Percentiles rank a stretch among this genome's conserved stretches.
Conservation (phyloP, 2,113 vertebrate species). For the Salvelinus alpinus region DNA sequence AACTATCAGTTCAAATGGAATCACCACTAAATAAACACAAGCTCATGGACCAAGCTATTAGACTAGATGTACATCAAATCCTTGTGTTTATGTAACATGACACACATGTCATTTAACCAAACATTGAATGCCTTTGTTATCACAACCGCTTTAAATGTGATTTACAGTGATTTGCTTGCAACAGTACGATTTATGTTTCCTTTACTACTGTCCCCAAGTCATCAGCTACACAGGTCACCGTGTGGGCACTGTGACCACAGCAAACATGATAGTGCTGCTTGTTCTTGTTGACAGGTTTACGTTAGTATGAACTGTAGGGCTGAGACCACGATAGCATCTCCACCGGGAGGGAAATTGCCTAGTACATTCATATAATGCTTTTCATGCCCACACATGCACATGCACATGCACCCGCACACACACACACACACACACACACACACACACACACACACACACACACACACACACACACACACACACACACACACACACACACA, state of each 20-base stretch:
- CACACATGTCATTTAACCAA: not conserved
- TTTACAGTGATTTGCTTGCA: not conserved
- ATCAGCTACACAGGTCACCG: not conserved
- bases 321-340: conserved; percentile 6
- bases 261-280: not conserved
- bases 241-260: not conserved
- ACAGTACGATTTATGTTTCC: not conserved
- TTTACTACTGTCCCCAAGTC: not conserved
- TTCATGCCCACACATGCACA: not conserved
- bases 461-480: not conserved
- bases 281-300: conserved; percentile 4
- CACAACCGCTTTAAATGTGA: not conserved
- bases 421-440: not conserved
- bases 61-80: not conserved
- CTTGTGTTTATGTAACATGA: not conserved
- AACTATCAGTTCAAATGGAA: too few species aligned
- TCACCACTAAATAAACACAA: not conserved
- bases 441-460: conserved; percentile 1
- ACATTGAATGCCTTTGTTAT: not conserved
- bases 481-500: not conserved
- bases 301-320: not conserved
- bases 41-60: not conserved
- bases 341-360: not conserved
- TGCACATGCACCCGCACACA: too few species aligned
- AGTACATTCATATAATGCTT: too few species aligned